These are phyloP conservation scores for Monochamus alternatus DNA, from an alignment of 2,888 invertebrate species.

Conservation along the genomic window DNA sequence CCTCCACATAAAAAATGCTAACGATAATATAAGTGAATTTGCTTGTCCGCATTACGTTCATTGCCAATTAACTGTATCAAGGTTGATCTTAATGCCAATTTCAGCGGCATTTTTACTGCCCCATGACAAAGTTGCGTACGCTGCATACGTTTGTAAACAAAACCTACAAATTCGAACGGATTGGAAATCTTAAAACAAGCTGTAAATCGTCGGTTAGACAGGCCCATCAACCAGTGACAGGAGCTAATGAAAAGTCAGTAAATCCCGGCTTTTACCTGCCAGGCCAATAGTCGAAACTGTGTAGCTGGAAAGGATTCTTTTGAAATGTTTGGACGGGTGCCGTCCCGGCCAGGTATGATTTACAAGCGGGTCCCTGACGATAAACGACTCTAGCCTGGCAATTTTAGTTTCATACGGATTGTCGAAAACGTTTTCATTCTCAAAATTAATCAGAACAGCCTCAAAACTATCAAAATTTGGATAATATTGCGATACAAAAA, in stretches of 20 bases:
- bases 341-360: slow-evolving; percentile 55
- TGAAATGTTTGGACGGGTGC: slow-evolving; percentile 51
- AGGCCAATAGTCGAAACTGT: slow-evolving; percentile 28
- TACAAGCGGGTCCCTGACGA: slow-evolving; percentile 56
- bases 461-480: not conserved
- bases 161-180: slow-evolving; percentile 36
- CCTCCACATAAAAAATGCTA: slow-evolving; percentile 39
- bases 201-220: slow-evolving; percentile 46
- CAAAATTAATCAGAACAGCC: not conserved
- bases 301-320: slow-evolving; percentile 44
- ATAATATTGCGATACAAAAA: no score
- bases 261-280: slow-evolving; percentile 54
- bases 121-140: slow-evolving; percentile 34
- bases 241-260: slow-evolving; percentile 57
- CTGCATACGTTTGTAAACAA: slow-evolving; percentile 26
- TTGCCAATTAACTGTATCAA: slow-evolving; percentile 47
- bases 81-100: slow-evolving; percentile 51
- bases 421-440: slow-evolving; percentile 47
- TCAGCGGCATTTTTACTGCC: slow-evolving; percentile 46
- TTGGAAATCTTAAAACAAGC: slow-evolving; percentile 45
- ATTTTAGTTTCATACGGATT: slow-evolving; percentile 63
- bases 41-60: slow-evolving; percentile 36
- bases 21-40: slow-evolving; percentile 48
- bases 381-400: slow-evolving; percentile 57
- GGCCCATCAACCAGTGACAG: slow-evolving; percentile 51